Conservation (phyloP, 1,140 invertebrate genomes). For the Lasioglossum albipes region DNA sequence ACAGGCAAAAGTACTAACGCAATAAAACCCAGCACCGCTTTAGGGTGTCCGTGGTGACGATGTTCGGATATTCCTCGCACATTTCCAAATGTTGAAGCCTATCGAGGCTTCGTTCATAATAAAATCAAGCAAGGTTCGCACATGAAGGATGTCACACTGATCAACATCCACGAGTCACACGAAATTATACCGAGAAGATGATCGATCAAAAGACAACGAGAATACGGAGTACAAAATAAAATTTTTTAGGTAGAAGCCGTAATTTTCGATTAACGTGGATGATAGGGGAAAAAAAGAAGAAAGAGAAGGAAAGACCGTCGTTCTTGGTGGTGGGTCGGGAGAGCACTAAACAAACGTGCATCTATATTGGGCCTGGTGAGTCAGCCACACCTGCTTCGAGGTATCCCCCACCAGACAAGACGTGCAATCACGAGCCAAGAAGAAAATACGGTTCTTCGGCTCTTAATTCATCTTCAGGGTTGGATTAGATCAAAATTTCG, state of each 20-base stretch:
- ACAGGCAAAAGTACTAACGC: constrained; percentile 64
- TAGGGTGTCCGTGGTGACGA: constrained; percentile 68
- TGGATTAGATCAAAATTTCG: constrained; percentile 23
- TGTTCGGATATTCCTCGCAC: constrained; percentile 78
- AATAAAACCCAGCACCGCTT: constrained; percentile 71
- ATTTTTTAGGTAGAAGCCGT: not conserved
- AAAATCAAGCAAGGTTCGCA: constrained; percentile 36
- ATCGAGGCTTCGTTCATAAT: constrained; percentile 47
- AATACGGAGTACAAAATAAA: not conserved
- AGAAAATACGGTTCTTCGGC: constrained; percentile 73
- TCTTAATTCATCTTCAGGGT: constrained; percentile 67
- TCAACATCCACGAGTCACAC: not conserved
- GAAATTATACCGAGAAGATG: not conserved
- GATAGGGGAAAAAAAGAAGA: constrained; percentile 26
- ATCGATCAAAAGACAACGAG: not conserved
- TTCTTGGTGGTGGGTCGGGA: constrained; percentile 75
- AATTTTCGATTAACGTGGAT: constrained; percentile 34
- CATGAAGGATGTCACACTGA: constrained; percentile 28
- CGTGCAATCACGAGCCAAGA: constrained; percentile 68
- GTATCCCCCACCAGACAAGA: constrained; percentile 59
- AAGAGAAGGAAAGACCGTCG: constrained; percentile 41
- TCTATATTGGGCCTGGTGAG: constrained; percentile 75
- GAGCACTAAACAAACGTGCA: constrained; percentile 73
- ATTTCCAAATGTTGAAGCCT: constrained; percentile 70
- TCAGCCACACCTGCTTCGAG: constrained; percentile 75